Evolutionary conservation across 2,888 invertebrate species (phyloP).

Genomic region (Dryobota labecula): DNA sequence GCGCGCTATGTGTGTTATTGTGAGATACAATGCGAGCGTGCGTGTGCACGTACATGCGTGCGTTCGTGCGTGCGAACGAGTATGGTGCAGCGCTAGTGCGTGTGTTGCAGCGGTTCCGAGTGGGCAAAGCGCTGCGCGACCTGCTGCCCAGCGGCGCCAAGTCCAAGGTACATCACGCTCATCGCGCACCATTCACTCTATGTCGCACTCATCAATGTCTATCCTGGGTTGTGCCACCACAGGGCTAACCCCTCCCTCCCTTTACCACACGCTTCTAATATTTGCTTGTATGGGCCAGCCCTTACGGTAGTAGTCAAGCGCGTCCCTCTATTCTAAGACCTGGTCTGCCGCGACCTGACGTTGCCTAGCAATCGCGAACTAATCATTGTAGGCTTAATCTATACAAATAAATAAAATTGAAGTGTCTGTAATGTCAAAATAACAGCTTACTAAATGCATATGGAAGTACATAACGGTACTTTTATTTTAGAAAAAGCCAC

Average conservation of each 20-base stretch:
- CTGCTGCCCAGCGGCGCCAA: slow-evolving; percentile 81
- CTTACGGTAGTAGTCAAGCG: neutral
- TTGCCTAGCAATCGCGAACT: neutral
- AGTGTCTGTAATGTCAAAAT: too few species aligned
- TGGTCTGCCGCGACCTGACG: neutral
- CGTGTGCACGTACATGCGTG: neutral
- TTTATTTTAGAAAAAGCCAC: too few species aligned
- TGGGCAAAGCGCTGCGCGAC: slow-evolving; percentile 79
- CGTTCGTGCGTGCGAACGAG: neutral
- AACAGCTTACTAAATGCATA: too few species aligned
- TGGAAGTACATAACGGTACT: too few species aligned
- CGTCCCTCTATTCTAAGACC: too few species aligned
- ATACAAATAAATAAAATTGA: too few species aligned
- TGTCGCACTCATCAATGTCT: neutral
- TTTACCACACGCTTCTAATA: neutral
- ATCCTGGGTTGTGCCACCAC: neutral
- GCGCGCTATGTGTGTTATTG: slow-evolving; percentile 20
- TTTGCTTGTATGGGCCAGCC: neutral
- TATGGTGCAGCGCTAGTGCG: slow-evolving; percentile 69
- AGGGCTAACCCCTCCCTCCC: neutral
- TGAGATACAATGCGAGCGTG: slow-evolving; percentile 12
- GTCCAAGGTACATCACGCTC: slow-evolving; percentile 77
- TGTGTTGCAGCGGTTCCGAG: slow-evolving; percentile 86
- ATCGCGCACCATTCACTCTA: neutral
- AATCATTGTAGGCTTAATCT: neutral